Evolutionary conservation across 1,140 invertebrate genomes (phyloP).

Genomic region (Chymomyza costata): DNA sequence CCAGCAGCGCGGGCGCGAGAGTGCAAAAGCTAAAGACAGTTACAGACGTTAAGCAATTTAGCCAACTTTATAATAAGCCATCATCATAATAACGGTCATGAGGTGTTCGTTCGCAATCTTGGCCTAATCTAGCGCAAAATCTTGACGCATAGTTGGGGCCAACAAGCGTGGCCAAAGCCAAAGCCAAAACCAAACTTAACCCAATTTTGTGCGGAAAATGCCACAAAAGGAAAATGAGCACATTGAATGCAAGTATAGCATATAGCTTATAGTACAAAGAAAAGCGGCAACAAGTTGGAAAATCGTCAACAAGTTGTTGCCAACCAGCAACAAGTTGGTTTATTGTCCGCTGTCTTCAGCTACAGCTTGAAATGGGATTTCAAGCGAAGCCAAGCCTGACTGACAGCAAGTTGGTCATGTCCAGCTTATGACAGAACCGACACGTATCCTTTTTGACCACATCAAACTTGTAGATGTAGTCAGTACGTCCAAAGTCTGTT

Average conservation of each 20-base stretch:
- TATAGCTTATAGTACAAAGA: background rate
- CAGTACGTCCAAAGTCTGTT: background rate
- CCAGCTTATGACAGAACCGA: background rate
- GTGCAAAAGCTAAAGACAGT: no score
- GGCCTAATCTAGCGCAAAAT: constrained; percentile 55
- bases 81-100: constrained; percentile 12
- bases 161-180: constrained; percentile 16
- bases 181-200: constrained; percentile 46
- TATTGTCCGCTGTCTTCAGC: no score
- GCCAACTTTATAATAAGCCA: constrained; percentile 44
- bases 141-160: no score
- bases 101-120: constrained; percentile 21
- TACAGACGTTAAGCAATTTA: no score
- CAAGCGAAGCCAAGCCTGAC: constrained; percentile 24
- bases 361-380: constrained; percentile 56
- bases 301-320: no score
- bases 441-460: constrained; percentile 48
- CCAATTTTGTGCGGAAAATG: constrained; percentile 49
- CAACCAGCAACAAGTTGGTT: constrained; percentile 12
- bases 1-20: no score
- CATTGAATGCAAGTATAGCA: constrained; percentile 33
- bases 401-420: constrained; percentile 27
- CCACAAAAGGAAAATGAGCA: constrained; percentile 69
- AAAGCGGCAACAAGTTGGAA: constrained; percentile 1
- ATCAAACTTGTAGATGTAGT: background rate